phyloP scores from a whole-genome alignment of 2,113 vertebrate species.

The Rostratula benghalensis region DNA sequence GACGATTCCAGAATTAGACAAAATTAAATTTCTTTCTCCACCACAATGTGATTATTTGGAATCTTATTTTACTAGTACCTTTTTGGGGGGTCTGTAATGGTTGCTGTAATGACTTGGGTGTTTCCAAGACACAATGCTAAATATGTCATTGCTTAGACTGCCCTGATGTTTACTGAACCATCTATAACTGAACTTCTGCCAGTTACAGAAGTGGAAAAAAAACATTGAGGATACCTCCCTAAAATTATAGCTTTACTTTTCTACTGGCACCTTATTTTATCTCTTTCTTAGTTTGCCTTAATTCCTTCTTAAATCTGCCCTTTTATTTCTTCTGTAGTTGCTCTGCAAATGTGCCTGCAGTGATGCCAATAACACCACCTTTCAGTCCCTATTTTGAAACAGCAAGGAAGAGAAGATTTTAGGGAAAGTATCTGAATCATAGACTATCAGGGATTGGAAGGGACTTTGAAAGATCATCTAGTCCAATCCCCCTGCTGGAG shows the following conservation, averaged over 20 bases:
- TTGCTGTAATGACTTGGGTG: neutral
- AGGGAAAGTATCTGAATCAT: neutral
- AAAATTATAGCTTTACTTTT: neutral
- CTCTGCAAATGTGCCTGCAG: neutral
- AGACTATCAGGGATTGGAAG: too few species aligned
- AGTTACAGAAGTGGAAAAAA: neutral
- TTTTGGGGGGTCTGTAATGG: neutral
- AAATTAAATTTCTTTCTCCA: neutral
- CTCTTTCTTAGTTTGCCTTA: neutral
- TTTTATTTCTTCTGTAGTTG: neutral
- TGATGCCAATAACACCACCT: neutral
- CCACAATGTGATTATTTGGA: neutral
- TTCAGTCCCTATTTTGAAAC: neutral
- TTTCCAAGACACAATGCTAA: neutral
- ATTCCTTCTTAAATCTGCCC: neutral
- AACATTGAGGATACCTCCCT: neutral
- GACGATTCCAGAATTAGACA: neutral
- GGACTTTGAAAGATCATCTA: too few species aligned
- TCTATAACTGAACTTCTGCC: neutral
- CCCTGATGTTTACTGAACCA: neutral
- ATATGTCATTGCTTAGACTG: neutral
- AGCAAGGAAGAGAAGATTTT: neutral
- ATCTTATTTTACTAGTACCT: neutral
- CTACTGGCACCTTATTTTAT: neutral
- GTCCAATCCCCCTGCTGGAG: too few species aligned